A percentile compares a stretch with the other conserved stretches of the same genome.
Evolutionary conservation across 2,113 vertebrate genomes (phyloP).

Genomic region (Gnathonemus longibarbis): DNA sequence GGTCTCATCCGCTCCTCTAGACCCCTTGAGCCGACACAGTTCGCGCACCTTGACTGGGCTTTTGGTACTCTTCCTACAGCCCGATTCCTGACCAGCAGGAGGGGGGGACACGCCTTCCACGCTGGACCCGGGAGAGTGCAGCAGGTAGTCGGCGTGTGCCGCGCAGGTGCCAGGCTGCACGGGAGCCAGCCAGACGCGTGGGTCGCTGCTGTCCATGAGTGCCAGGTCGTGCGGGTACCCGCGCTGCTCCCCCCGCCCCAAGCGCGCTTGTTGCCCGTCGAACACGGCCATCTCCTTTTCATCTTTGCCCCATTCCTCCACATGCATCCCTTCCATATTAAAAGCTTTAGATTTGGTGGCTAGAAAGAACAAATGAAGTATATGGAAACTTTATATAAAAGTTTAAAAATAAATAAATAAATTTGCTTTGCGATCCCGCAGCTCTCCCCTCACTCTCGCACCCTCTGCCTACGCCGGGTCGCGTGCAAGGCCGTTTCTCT

Average conservation of each 20-base stretch:
- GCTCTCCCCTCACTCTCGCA: conserved; percentile 37
- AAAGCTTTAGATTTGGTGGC: background rate
- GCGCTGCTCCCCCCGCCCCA: conserved; percentile 45
- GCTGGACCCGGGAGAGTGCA: conserved; percentile 60
- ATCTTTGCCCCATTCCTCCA: conserved; percentile 53
- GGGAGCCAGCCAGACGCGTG: conserved; percentile 79
- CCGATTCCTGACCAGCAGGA: conserved; percentile 44
- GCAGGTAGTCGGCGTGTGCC: conserved; percentile 73
- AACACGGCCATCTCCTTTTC: conserved; percentile 38
- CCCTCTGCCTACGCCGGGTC: conserved; percentile 47
- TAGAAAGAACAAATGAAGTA: conserved; percentile 19
- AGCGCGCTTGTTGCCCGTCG: conserved; percentile 29
- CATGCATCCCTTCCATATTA: conserved; percentile 55
- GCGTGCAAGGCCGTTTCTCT: conserved; percentile 76
- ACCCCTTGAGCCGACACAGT: conserved; percentile 60
- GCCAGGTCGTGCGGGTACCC: conserved; percentile 55
- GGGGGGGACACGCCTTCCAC: conserved; percentile 56
- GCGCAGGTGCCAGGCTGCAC: conserved; percentile 65
- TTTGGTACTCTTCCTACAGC: conserved; percentile 54
- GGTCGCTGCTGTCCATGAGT: conserved; percentile 70
- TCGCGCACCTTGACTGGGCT: conserved; percentile 57
- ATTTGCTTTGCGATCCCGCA: conserved; percentile 1
- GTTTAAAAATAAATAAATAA: conserved; percentile 1
- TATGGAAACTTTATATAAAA: conserved; percentile 5
- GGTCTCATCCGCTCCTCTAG: conserved; percentile 39